Base-by-base conservation (phyloP, 2,797 vertebrate species). In the Poeciliopsis gracilis region DNA sequence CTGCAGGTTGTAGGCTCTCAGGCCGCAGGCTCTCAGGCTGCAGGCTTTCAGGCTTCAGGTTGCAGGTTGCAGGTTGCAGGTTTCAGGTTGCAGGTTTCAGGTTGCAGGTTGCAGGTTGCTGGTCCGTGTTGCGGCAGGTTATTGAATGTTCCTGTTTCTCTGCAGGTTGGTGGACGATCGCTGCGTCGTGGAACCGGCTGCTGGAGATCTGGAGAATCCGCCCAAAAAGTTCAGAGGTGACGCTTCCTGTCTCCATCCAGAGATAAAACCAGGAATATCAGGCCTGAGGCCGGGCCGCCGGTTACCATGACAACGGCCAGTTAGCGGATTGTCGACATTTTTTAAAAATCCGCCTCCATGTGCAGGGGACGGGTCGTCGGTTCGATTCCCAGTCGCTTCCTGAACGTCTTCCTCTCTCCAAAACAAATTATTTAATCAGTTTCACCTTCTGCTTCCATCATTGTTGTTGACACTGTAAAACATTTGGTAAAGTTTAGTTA, bases 221-320 rank as follows among this genome's bases (percentile, higher is more conserved):
- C 98, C 98, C 5, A 99, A 99, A 94, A 99, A 99, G 85, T 99
- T 99, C 90, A 95, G 98, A 97, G 98, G 98, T 99, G 90, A 74
- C 88, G 3, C 13, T 1, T 45, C 16, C 36, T n/a, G 20, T 55
- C 6, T n/a, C 5, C n/a, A 15, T 30, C 55, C 55, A 28, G 4
- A 28, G n/a, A 57, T 5, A 25, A 28, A 57, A 4, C 10, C 53
- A 57, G 25, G 8, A 10, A 12, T 25, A 1, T 57, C 20, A 10
- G 23, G 51, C 20, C 20, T 51, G 16, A 47, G 46, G 16, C 5
- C 5, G 1, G 4, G 13, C 0, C 16, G 47, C 47, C 6, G 6
- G 47, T 49, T 49, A 49, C 47, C 47, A 20, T 49, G 16, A 49
- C 47, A 20, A 49, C 18, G 2, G 47, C 47, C 47, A 49, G 47